These are phyloP conservation scores for Hydropsyche betteni DNA, from an alignment of 2,888 invertebrate genomes.

Conservation along the genomic window DNA sequence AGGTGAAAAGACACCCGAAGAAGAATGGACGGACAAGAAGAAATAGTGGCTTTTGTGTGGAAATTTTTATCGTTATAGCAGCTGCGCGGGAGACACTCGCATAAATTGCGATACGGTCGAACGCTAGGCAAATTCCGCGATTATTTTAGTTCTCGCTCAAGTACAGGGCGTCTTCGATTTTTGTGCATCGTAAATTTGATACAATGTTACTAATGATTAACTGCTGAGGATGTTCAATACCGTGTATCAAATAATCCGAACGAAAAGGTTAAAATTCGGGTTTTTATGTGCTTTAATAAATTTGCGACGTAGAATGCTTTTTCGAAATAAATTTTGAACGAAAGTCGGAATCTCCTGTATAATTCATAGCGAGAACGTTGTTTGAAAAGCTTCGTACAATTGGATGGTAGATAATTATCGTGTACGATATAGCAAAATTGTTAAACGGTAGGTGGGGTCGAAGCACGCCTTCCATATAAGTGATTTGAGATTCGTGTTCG, in stretches of 20 bases:
- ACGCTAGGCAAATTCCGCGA: slow-evolving; percentile 10
- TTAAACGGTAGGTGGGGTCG: neutral
- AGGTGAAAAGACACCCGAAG: slow-evolving; percentile 39
- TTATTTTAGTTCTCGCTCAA: too few relatives aligned
- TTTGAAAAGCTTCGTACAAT: neutral
- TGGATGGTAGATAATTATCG: slow-evolving; percentile 13
- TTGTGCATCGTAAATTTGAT: neutral
- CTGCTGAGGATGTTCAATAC: too few relatives aligned
- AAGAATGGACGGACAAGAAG: slow-evolving; percentile 45
- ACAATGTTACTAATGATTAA: too few relatives aligned
- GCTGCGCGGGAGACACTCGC: slow-evolving; percentile 38
- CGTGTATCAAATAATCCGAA: too few relatives aligned
- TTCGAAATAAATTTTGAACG: too few relatives aligned
- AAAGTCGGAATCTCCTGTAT: too few relatives aligned
- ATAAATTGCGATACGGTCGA: slow-evolving; percentile 29
- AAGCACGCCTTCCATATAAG: neutral
- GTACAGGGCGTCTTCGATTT: neutral
- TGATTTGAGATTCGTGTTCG: too few relatives aligned
- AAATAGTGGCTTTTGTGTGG: slow-evolving; percentile 51
- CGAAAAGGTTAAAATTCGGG: too few relatives aligned
- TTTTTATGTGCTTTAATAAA: too few relatives aligned
- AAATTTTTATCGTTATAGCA: slow-evolving; percentile 47
- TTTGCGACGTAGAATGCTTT: too few relatives aligned
- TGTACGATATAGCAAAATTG: slow-evolving; percentile 23
- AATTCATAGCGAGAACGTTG: too few relatives aligned